Evolutionary conservation across 2,888 invertebrate species (phyloP), one percentile per base, ranked within the genome.

Genomic region (Ennomos erosarius): DNA sequence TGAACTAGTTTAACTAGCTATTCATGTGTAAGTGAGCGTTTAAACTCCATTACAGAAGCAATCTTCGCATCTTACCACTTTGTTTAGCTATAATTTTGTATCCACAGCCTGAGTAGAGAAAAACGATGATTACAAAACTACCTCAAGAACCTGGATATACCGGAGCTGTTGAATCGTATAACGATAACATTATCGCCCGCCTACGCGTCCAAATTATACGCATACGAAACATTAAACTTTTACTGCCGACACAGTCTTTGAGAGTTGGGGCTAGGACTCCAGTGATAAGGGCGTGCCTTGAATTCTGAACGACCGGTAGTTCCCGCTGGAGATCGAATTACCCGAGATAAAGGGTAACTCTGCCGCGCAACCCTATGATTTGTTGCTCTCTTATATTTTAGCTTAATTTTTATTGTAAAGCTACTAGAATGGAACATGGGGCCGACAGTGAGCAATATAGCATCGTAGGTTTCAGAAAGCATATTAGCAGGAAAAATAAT

Each of bases 151-250:
- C 43, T 43, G 40, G 11, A 51, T 43, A 52, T 33, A 45, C 33
- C n/a, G 52, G 33, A 42, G 52, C 34, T 55, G 52, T 48, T 45
- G 58, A 49, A 59, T 50, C 46, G 57, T 55, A 51, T 10, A 10
- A 54, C 48, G 52, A 62, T 63, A 59, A 59, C 55, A 51, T 58
- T 54, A 62, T 55, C 13, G 56, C 47, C 53, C 60, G 50, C 62
- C 64, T 62, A 51, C 58, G 54, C 51, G 11, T 35, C 57, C 46
- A 43, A 63, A 59, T 59, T 54, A 58, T 59, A 62, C 61, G 55
- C 47, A 57, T 53, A 59, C 52, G 51, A 58, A 53, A 59, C 63
- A 60, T 65, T 65, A 65, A 65, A 64, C 37, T 64, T 68, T 65
- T 63, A 65, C 63, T 57, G 52, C 55, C 55, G 44, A 42, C 38